Percentiles rank a stretch among this genome's conserved stretches.
Evolutionary conservation across 2,888 invertebrate species (phyloP).

Genomic region (Scrobipalpa costella): DNA sequence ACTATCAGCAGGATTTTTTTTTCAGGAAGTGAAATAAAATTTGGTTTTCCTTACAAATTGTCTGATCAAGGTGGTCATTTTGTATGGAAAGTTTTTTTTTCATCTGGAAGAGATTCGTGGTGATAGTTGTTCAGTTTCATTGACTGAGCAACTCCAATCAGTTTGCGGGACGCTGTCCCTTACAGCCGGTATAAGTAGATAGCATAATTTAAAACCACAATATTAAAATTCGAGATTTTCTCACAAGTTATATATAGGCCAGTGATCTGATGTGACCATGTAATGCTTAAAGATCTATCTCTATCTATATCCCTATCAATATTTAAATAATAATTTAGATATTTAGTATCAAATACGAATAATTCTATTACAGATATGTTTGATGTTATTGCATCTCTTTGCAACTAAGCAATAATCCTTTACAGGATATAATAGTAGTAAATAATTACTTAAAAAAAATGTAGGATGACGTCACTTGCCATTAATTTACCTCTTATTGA

Average conservation of each 20-base stretch:
- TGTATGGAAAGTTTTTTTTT: no score
- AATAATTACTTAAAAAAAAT: not conserved
- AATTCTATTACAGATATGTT: not conserved
- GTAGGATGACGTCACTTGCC: no score
- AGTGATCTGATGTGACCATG: not conserved
- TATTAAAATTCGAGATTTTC: not conserved
- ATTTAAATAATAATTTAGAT: not conserved
- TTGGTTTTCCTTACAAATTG: no score
- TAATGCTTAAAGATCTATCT: not conserved
- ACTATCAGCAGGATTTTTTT: no score
- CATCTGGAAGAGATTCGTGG: no score
- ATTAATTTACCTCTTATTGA: no score
- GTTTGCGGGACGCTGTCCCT: no score
- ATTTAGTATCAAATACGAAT: not conserved
- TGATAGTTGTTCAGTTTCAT: no score
- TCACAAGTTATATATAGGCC: not conserved
- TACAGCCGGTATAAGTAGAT: no score
- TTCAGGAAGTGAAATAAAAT: no score
- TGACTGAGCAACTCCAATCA: no score
- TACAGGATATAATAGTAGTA: not conserved
- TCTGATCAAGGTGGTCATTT: no score
- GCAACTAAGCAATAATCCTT: not conserved
- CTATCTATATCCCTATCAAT: not conserved
- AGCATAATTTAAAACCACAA: not conserved
- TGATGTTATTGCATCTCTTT: slow-evolving; percentile 10